These are phyloP conservation scores for Eudyptes chrysolophus DNA, from an alignment of 2,113 vertebrate genomes.

Conservation along the genomic window DNA sequence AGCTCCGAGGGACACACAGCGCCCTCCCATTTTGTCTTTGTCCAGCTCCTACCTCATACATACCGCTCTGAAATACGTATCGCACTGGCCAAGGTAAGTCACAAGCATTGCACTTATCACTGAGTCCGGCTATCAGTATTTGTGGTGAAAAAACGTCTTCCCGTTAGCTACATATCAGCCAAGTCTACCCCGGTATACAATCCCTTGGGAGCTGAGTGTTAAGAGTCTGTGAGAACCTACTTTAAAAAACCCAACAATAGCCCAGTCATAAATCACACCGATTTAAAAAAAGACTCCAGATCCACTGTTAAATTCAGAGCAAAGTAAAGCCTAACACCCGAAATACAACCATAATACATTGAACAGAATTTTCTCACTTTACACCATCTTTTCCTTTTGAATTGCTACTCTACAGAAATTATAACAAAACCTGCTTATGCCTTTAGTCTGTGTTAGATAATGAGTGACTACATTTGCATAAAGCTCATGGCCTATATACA, in stretches of 20 bases:
- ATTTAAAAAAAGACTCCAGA: neutral
- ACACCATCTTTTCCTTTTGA: neutral
- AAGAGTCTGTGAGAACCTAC: neutral
- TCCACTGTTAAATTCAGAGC: neutral
- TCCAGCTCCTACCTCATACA: neutral
- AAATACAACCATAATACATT: neutral
- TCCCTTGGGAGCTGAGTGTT: neutral
- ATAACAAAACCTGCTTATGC: neutral
- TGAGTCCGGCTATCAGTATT: accelerated
- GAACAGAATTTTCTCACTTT: neutral
- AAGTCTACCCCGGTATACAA: neutral
- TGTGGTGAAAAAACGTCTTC: neutral
- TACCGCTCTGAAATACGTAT: neutral
- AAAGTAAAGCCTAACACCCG: neutral
- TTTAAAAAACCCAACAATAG: neutral
- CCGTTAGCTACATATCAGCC: accelerated
- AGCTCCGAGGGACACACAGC: neutral
- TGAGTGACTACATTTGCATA: neutral
- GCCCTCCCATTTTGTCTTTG: neutral
- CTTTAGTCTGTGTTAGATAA: neutral
- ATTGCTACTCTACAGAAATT: neutral
- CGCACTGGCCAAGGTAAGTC: neutral
- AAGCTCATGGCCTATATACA: neutral
- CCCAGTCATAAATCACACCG: neutral
- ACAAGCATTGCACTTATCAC: neutral